Evolutionary conservation across 2,797 vertebrate genomes (phyloP).

Genomic region (Babyrousa celebensis): DNA sequence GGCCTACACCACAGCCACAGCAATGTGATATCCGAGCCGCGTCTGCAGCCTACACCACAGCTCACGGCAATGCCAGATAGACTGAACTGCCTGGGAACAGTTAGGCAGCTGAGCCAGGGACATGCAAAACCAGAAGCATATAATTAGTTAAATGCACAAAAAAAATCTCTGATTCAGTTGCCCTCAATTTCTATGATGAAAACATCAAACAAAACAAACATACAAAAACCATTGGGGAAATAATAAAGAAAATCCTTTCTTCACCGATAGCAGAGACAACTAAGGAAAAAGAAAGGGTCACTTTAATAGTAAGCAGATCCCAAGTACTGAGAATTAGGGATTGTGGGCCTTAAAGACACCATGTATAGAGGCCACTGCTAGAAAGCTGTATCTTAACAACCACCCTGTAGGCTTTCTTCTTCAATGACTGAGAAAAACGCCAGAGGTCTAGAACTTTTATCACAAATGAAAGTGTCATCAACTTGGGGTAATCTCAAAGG

Average conservation of each 20-base stretch:
- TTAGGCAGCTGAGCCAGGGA: conserved; percentile 20
- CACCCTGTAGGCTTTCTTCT: conserved; percentile 42
- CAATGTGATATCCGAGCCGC: too few relatives aligned
- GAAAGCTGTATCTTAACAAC: conserved; percentile 49
- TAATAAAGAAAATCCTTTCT: background rate
- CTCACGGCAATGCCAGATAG: background rate
- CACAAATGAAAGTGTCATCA: conserved; percentile 45
- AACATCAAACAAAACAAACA: conserved; percentile 42
- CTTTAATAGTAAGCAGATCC: conserved; percentile 26
- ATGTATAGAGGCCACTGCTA: background rate
- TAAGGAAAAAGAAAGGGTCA: conserved; percentile 44
- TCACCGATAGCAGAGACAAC: conserved; percentile 13
- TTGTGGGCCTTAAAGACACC: background rate
- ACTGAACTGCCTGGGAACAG: conserved; percentile 52
- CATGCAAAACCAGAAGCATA: conserved; percentile 54
- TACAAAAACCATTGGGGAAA: conserved; percentile 30
- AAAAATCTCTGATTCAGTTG: conserved; percentile 35
- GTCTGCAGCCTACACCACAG: too few relatives aligned
- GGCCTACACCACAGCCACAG: too few relatives aligned
- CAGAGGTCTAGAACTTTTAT: conserved; percentile 26
- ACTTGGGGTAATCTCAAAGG: conserved; percentile 24
- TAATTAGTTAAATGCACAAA: conserved; percentile 41
- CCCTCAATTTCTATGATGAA: conserved; percentile 66
- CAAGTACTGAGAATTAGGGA: conserved; percentile 40
- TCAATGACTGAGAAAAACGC: conserved; percentile 53